Percentiles rank a stretch among this genome's conserved stretches.
phyloP scores from a whole-genome alignment of 2,888 invertebrate species.

The Metallyticus violacea region DNA sequence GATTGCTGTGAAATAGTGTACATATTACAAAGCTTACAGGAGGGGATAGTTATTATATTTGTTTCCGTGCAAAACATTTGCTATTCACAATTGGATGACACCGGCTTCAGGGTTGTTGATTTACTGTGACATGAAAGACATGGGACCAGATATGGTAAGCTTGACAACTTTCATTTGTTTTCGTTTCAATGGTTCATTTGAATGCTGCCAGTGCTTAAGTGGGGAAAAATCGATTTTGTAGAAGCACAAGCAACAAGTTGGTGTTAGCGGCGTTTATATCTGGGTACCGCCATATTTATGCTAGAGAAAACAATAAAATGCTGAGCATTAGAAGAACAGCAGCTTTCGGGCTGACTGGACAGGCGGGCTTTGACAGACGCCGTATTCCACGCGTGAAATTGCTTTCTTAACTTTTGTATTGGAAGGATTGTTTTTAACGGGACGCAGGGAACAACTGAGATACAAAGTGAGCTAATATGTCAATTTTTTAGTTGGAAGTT shows the following conservation, averaged over 20 bases:
- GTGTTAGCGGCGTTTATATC: not conserved
- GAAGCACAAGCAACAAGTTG: conserved; percentile 46
- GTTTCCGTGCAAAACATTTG: conserved; percentile 3
- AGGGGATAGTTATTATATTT: not conserved
- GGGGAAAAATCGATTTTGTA: conserved; percentile 2
- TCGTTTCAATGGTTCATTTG: not conserved
- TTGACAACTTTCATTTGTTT: conserved; percentile 16
- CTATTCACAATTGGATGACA: conserved; percentile 22
- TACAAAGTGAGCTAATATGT: too few species aligned
- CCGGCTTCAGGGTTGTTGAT: conserved; percentile 25
- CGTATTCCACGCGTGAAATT: not conserved
- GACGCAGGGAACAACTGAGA: too few species aligned
- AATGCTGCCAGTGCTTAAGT: not conserved
- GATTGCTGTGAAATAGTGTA: conserved; percentile 12
- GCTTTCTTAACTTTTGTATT: not conserved
- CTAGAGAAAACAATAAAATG: not conserved
- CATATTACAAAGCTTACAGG: not conserved
- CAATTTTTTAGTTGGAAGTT: too few species aligned
- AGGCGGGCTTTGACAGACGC: not conserved
- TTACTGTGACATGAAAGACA: conserved; percentile 67
- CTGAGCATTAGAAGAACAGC: not conserved
- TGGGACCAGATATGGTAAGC: conserved; percentile 79
- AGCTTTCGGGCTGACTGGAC: too few species aligned
- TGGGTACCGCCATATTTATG: not conserved
- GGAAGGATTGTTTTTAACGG: too few species aligned